Evolutionary conservation across 2,888 invertebrate genomes (phyloP), one percentile per base, ranked within the genome.

Genomic region (Aphodius granarius): DNA sequence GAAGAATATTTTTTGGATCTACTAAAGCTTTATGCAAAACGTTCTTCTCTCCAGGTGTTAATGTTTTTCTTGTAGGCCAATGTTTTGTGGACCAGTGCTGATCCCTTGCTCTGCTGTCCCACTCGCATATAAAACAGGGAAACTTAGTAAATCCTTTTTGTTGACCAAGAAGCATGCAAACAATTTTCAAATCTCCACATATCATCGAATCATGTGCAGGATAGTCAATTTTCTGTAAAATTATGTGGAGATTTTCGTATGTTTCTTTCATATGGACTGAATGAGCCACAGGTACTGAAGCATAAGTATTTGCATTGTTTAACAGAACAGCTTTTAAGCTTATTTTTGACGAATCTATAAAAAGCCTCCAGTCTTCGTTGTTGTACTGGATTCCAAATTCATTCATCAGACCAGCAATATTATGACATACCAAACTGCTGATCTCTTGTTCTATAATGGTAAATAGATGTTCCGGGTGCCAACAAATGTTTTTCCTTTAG

Each of bases 311-410:
- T 3, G 73, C 66, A 21, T 63, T 76, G 21, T 74, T 63, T 3
- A 74, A 43, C 16, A 74, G 63, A 9, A 76, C 76, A 18, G 74
- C 76, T 71, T 76, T 74, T 20, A 76, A 64, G 64, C 76, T 74
- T 13, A 16, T 13, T 18, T 76, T 76, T 4, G 73, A 76, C 13
- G 70, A 43, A 23, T 76, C 68, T n/a, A 66, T 74, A 17, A 66
- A 66, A 22, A 73, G 62, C n/a, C 73, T 18, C 73, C 73, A 73
- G 13, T 73, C 20, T 15, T n/a, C 20, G 20, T 21, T 13, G 21
- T 73, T 17, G 68, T 72, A 21, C 13, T 2, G 22, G 13, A 70
- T 70, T 9, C 19, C 22, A 18, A 70, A 5, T 62, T 22, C 21
- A 15, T 70, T 19, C 71, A 70, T 70, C 21, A 70, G 15, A 2